These are phyloP conservation scores for Mormyrops attenuatus DNA, from an alignment of 2,797 vertebrate species.

Conservation along the genomic window DNA sequence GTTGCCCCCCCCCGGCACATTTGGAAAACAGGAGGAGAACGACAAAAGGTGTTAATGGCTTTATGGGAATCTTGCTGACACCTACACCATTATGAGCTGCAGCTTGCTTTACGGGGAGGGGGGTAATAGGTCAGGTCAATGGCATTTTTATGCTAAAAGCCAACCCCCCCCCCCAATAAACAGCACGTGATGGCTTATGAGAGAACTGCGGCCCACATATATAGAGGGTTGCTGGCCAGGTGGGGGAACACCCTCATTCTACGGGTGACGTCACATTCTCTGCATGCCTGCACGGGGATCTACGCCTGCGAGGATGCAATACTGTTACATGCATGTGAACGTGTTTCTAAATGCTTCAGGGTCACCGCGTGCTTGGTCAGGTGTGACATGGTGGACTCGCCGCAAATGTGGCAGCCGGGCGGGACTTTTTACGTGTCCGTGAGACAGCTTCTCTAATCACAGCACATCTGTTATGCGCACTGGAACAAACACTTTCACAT, in stretches of 20 bases:
- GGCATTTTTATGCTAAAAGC: slow-evolving; percentile 69
- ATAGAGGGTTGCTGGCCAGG: neutral
- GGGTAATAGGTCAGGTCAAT: slow-evolving; percentile 87
- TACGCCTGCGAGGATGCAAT: neutral
- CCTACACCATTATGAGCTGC: slow-evolving; percentile 85
- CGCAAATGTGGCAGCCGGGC: slow-evolving; percentile 67
- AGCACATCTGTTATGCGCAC: slow-evolving; percentile 75
- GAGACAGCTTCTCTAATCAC: slow-evolving; percentile 72
- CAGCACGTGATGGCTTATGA: slow-evolving; percentile 43
- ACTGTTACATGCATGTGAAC: neutral
- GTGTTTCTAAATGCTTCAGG: slow-evolving; percentile 10
- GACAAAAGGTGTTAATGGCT: slow-evolving; percentile 98
- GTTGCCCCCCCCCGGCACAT: slow-evolving; percentile 74
- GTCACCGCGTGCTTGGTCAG: slow-evolving; percentile 22
- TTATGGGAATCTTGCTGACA: slow-evolving; percentile 88
- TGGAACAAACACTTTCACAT: slow-evolving; percentile 74
- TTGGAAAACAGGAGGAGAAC: slow-evolving; percentile 70
- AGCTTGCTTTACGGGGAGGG: slow-evolving; percentile 78
- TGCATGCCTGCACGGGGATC: neutral
- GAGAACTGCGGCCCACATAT: neutral
- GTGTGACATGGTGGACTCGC: slow-evolving; percentile 39
- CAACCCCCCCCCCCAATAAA: slow-evolving; percentile 38
- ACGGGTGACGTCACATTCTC: neutral
- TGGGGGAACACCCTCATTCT: neutral
- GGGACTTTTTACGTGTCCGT: slow-evolving; percentile 65